A percentile compares a stretch with the other conserved stretches of the same genome.
Conservation (phyloP, 2,797 vertebrate genomes). For the Danio aesculapii region DNA sequence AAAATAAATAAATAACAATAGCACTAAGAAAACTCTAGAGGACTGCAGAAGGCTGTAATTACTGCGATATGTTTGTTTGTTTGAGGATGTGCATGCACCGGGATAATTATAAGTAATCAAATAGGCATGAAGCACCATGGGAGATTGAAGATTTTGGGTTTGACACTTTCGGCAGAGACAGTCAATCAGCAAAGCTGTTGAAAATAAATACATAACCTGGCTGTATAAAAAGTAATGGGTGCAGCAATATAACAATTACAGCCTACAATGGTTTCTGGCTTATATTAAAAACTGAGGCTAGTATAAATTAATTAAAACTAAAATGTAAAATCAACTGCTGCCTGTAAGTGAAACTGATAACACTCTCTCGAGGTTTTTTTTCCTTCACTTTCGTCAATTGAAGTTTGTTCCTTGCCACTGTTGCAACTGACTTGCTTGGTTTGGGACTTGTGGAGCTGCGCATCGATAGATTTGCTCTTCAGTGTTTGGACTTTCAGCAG, state of each 20-base stretch:
- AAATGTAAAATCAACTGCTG: slow-evolving; percentile 22
- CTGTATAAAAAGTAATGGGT: background rate
- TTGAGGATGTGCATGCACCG: slow-evolving; percentile 37
- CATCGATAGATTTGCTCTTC: too few relatives aligned
- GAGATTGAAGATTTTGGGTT: slow-evolving; percentile 27
- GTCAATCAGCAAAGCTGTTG: background rate
- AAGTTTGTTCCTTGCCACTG: too few relatives aligned
- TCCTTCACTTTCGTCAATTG: too few relatives aligned
- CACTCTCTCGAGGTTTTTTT: too few relatives aligned
- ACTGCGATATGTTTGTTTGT: slow-evolving; percentile 33
- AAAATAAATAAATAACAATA: slow-evolving; percentile 37
- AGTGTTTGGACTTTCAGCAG: too few relatives aligned
- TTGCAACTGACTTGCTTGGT: too few relatives aligned
- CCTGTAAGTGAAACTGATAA: background rate
- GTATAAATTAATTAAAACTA: background rate
- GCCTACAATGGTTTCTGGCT: background rate
- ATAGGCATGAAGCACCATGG: slow-evolving; percentile 34
- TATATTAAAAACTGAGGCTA: background rate
- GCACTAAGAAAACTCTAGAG: slow-evolving; percentile 18
- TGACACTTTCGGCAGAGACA: background rate
- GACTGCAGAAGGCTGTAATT: slow-evolving; percentile 28
- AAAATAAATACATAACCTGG: background rate
- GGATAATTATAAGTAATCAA: slow-evolving; percentile 38
- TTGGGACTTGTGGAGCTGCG: too few relatives aligned
- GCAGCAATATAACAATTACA: background rate